phyloP scores from a whole-genome alignment of 2,797 vertebrate genomes.

The Vultur gryphus region DNA sequence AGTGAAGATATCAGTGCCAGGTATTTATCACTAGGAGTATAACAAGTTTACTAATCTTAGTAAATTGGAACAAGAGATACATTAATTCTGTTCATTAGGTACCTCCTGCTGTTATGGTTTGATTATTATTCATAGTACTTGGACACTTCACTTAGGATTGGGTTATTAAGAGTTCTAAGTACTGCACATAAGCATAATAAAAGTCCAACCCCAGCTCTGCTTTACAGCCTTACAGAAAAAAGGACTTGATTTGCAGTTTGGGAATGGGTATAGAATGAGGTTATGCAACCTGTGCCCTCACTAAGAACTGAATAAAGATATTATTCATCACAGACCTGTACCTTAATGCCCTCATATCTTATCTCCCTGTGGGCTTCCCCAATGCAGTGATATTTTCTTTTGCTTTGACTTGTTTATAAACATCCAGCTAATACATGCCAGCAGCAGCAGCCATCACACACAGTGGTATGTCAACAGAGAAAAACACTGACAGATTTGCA shows the following conservation, averaged over 20 bases:
- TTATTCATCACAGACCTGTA: neutral
- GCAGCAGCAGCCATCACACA: neutral
- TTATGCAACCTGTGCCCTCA: neutral
- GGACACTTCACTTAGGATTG: conserved; percentile 18
- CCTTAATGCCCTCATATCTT: neutral
- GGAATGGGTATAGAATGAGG: neutral
- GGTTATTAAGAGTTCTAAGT: conserved; percentile 40
- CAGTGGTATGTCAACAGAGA: neutral
- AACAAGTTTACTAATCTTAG: conserved; percentile 47
- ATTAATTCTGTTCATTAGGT: conserved; percentile 59
- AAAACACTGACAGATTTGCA: neutral
- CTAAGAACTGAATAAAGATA: neutral
- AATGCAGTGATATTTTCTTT: neutral
- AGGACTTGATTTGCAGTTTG: neutral
- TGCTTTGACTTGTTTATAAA: neutral
- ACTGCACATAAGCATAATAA: neutral
- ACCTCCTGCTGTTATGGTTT: conserved; percentile 52
- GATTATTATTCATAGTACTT: conserved; percentile 54
- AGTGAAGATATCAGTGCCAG: neutral
- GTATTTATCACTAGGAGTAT: conserved; percentile 10
- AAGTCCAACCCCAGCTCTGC: neutral
- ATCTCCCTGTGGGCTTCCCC: neutral
- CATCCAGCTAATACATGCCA: neutral
- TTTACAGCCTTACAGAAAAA: neutral
- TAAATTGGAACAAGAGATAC: conserved; percentile 40